phyloP scores from a whole-genome alignment of 2,113 vertebrate genomes.

The Labeo catla region DNA sequence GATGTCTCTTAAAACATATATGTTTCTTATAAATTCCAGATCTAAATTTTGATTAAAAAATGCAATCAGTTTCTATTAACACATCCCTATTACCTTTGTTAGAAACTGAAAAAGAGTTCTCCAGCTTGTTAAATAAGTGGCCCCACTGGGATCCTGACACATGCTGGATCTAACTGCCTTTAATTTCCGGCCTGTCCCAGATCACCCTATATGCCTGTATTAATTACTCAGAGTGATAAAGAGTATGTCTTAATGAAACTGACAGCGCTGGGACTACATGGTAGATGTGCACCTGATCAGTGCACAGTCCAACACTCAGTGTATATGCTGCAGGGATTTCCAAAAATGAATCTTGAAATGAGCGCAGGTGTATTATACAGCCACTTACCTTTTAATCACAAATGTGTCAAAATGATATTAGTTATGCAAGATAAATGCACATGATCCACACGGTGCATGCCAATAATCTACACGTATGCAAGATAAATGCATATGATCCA shows the following conservation, averaged over 20 bases:
- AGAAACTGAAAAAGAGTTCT: slow-evolving; percentile 20
- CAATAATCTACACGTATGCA: slow-evolving; percentile 7
- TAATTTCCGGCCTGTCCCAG: not conserved
- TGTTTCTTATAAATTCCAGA: slow-evolving; percentile 29
- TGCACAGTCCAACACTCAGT: not conserved
- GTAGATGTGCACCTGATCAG: slow-evolving; percentile 2
- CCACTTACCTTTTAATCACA: not conserved
- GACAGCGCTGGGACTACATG: not conserved
- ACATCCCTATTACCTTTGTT: not conserved
- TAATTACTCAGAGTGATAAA: slow-evolving; percentile 12
- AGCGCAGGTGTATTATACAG: not conserved
- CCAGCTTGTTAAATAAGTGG: slow-evolving; percentile 23
- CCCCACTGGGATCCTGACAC: not conserved
- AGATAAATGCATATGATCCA: not conserved
- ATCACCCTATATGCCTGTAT: slow-evolving; percentile 3
- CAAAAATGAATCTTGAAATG: not conserved
- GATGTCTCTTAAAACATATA: not conserved
- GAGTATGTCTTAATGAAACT: slow-evolving; percentile 4
- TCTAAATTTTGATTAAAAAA: slow-evolving; percentile 16
- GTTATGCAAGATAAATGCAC: not conserved
- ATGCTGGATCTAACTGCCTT: slow-evolving; percentile 16
- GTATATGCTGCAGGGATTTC: not conserved
- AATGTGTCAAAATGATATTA: not conserved
- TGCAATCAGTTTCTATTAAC: slow-evolving; percentile 1
- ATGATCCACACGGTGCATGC: not conserved